Evolutionary conservation across 2,113 vertebrate species (phyloP).

Genomic region (Laticauda laticaudata): DNA sequence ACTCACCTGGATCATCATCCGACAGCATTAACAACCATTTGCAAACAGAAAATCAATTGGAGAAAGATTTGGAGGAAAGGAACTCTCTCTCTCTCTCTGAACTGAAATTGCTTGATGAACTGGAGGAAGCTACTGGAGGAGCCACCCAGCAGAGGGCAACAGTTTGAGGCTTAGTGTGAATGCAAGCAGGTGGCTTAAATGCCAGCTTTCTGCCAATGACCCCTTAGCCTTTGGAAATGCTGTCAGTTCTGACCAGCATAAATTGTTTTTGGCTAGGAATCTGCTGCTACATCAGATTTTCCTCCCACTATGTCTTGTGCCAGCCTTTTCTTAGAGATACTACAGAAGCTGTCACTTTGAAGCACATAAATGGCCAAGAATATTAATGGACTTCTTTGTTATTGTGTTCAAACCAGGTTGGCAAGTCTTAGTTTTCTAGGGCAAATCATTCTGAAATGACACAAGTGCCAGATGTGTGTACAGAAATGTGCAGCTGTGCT

Average conservation of each 20-base stretch:
- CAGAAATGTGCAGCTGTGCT: slow-evolving; percentile 51
- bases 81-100: background rate
- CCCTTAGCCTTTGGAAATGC: background rate
- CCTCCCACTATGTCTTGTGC: background rate
- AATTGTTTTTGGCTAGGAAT: background rate
- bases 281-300: slow-evolving; percentile 2
- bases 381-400: background rate
- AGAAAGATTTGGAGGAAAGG: background rate
- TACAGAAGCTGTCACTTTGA: slow-evolving; percentile 5
- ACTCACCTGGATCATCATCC: background rate
- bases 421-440: slow-evolving; percentile 46
- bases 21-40: background rate
- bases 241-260: background rate
- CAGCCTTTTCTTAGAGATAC: background rate
- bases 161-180: background rate
- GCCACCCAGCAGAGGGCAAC: background rate
- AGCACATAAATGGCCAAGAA: background rate
- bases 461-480: slow-evolving; percentile 56
- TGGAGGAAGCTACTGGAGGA: background rate
- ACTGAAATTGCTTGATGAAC: background rate
- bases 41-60: background rate
- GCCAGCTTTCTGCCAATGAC: background rate
- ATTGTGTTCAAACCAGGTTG: slow-evolving; percentile 30
- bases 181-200: slow-evolving; percentile 14
- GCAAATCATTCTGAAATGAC: slow-evolving; percentile 43